phyloP scores from a whole-genome alignment of 35 echinoderm and acorn worm genomes.

The Ptychodera flava region DNA sequence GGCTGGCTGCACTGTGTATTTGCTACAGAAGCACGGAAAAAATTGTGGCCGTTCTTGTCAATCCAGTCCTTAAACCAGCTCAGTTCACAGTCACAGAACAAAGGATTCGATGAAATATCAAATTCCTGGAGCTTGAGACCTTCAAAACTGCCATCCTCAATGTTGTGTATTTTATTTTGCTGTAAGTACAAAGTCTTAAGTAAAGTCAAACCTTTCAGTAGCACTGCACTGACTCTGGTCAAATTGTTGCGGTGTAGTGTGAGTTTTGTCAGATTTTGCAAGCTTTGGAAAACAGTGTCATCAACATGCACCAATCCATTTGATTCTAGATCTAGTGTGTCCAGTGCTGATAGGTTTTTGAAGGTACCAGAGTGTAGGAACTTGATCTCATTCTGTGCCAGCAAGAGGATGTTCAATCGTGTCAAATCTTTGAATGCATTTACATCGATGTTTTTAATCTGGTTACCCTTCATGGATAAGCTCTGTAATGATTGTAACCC shows the following conservation, averaged over 20 bases:
- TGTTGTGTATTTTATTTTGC: slow-evolving; percentile 51
- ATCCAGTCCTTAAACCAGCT: background rate
- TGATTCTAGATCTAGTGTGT: slow-evolving; percentile 46
- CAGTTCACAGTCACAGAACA: slow-evolving; percentile 38
- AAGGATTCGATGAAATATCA: slow-evolving; percentile 42
- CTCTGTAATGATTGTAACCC: background rate
- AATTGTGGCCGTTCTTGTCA: background rate
- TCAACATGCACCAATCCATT: slow-evolving; percentile 17
- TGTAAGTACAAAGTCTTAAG: slow-evolving; percentile 42
- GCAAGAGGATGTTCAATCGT: slow-evolving; percentile 12
- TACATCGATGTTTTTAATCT: background rate
- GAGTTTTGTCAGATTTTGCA: background rate
- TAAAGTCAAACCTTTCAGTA: slow-evolving; percentile 29
- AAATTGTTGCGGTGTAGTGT: background rate
- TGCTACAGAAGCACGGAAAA: background rate
- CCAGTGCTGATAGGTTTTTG: slow-evolving; percentile 28
- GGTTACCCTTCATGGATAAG: background rate
- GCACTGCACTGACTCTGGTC: slow-evolving; percentile 5
- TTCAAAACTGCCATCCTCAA: slow-evolving; percentile 32
- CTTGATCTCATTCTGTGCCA: slow-evolving; percentile 66
- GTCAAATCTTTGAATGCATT: background rate
- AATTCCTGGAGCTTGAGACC: slow-evolving; percentile 33
- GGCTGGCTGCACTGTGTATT: background rate
- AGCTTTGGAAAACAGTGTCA: background rate
- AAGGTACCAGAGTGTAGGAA: slow-evolving; percentile 41